phyloP scores from a whole-genome alignment of 2,888 invertebrate species.

The Habroteleia sp. region DNA sequence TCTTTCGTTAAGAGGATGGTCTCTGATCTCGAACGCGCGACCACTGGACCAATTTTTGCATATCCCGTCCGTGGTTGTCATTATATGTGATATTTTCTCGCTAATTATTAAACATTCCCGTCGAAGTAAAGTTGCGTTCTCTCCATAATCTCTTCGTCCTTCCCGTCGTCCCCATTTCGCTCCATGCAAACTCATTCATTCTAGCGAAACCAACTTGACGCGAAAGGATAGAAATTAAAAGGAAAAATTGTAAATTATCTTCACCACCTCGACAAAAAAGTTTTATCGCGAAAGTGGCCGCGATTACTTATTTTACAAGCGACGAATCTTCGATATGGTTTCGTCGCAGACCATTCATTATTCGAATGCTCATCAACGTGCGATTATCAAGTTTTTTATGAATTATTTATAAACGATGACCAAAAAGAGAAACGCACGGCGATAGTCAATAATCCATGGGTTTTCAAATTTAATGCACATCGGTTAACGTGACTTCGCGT shows the following conservation, averaged over 20 bases:
- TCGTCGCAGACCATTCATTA: not conserved
- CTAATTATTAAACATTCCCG: slow-evolving; percentile 45
- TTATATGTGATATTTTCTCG: slow-evolving; percentile 66
- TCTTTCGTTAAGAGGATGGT: slow-evolving; percentile 28
- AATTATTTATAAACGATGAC: slow-evolving; percentile 26
- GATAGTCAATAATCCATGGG: slow-evolving; percentile 12
- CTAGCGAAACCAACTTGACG: not conserved
- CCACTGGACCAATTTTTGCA: slow-evolving; percentile 31
- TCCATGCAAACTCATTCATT: not conserved
- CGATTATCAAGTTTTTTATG: slow-evolving; percentile 43
- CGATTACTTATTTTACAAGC: too few relatives aligned
- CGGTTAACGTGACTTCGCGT: too few relatives aligned
- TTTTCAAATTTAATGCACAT: slow-evolving; percentile 35
- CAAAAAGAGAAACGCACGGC: slow-evolving; percentile 8
- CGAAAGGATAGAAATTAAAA: slow-evolving; percentile 16
- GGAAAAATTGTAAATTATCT: slow-evolving; percentile 28
- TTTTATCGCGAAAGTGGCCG: too few relatives aligned
- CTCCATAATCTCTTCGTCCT: slow-evolving; percentile 13
- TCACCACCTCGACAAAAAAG: not conserved
- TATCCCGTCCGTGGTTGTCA: slow-evolving; percentile 49
- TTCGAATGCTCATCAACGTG: slow-evolving; percentile 28
- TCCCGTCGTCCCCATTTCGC: not conserved
- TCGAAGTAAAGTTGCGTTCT: slow-evolving; percentile 32
- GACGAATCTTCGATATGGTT: not conserved
- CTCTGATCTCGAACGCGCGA: slow-evolving; percentile 48